Percentiles rank a stretch among this genome's conserved stretches.
phyloP scores from a whole-genome alignment of 2,113 vertebrate genomes.

The Oryzias woworae region DNA sequence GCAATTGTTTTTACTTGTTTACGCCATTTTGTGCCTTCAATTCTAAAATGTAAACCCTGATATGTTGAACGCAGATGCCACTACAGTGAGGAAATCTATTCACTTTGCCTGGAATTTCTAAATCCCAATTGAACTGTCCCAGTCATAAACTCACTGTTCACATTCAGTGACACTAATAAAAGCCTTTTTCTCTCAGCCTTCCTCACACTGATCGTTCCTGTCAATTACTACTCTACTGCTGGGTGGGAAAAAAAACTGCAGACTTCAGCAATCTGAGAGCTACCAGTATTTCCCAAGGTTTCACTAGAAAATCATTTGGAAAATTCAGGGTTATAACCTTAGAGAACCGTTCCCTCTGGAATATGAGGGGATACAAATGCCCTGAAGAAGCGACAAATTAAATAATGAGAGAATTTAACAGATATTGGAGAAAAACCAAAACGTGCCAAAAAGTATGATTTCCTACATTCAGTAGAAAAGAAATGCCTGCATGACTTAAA shows the following conservation, averaged over 20 bases:
- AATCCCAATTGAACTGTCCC: slow-evolving; percentile 38
- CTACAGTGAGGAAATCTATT: slow-evolving; percentile 39
- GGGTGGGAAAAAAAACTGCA: slow-evolving; percentile 50
- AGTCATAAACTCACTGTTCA: slow-evolving; percentile 48
- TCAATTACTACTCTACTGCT: slow-evolving; percentile 59
- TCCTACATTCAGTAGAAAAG: no score
- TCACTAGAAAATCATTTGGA: slow-evolving; percentile 60
- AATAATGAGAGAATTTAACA: no score
- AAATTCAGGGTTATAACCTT: slow-evolving; percentile 50
- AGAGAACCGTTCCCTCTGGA: slow-evolving; percentile 41
- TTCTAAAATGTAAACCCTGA: slow-evolving; percentile 23
- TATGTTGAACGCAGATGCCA: slow-evolving; percentile 21
- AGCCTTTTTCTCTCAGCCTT: slow-evolving; percentile 36
- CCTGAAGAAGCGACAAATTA: not conserved
- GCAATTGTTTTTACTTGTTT: slow-evolving; percentile 25
- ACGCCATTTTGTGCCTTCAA: slow-evolving; percentile 25
- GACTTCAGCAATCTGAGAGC: slow-evolving; percentile 55
- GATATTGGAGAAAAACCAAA: no score
- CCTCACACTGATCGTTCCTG: slow-evolving; percentile 51
- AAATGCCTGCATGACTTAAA: no score
- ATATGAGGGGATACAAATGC: slow-evolving; percentile 56
- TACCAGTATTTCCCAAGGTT: slow-evolving; percentile 40
- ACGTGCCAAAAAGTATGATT: no score
- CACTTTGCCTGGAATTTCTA: slow-evolving; percentile 33
- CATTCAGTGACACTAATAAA: slow-evolving; percentile 43